Base-by-base conservation (phyloP, 2,113 vertebrate species). In the Istiophorus platypterus region DNA sequence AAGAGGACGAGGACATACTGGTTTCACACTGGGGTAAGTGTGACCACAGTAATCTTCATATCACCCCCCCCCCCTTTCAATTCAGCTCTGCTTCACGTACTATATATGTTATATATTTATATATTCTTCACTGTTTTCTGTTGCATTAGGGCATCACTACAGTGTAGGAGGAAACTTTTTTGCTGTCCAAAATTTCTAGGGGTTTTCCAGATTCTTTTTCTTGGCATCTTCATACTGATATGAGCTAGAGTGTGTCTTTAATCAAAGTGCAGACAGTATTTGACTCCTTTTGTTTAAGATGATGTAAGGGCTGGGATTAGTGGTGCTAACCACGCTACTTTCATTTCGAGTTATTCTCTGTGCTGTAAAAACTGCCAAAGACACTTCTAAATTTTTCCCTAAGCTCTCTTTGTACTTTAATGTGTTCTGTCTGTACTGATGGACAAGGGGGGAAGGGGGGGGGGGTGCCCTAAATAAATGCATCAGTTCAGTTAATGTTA, bases 11-110 rank as follows among this genome's bases (percentile, higher is more conserved):
- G 29, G 80, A 57, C 26, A 17, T 12, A 45, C 0, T 12, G 31
- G 74, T 78, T 18, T 68, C 52, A 52, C 56, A 31, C n/a, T 64
- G 42, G 10, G 84, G 91, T 92, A 61, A 84, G 89, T 89, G 62
- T 20, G 0, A 8, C 15, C n/a, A 51, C 8, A 47, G 1, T 24
- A 15, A 27, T 69, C 31, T 22, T 57, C 42, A 49, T 5, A 12
- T 15, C 1, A 8, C 20, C 10, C n/a, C 0, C 11, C 0, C 11
- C 0, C 2, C 31, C 14, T 70, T 64, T 37, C 17, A 47, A 27
- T 37, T 61, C 24, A 29, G 58, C 22, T 45, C 26, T 52, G 15
- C 18, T 13, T 59, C 12, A 42, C 22, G 37, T 10, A 9, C 22
- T 54, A 15, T n/a, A 10, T n/a, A 26, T 56, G 26, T 13, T 56